Evolutionary conservation across 2,113 vertebrate genomes (phyloP).

Genomic region (Rhinopomastus cyanomelas): DNA sequence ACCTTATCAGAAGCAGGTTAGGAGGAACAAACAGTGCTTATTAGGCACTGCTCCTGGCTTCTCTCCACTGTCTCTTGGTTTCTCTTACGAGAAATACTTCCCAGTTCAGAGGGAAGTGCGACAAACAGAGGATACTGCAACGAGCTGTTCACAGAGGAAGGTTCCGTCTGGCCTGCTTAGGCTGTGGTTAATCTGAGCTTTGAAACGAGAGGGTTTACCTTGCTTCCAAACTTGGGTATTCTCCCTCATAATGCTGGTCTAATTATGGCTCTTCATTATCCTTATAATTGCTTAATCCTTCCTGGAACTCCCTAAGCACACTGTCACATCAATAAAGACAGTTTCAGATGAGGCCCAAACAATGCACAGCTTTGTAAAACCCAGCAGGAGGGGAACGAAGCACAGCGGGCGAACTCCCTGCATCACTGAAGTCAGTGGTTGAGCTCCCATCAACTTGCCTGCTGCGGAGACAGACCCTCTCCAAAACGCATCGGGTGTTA

Average conservation of each 20-base stretch:
- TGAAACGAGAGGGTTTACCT: slow-evolving; percentile 9
- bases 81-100: neutral
- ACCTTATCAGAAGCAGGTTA: neutral
- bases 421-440: neutral
- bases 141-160: neutral
- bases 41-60: neutral
- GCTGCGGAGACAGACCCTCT: neutral
- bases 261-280: slow-evolving; percentile 58
- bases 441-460: neutral
- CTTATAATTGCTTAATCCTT: slow-evolving; percentile 49
- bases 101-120: neutral
- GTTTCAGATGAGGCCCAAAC: neutral
- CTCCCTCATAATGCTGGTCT: slow-evolving; percentile 22
- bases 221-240: slow-evolving; percentile 53
- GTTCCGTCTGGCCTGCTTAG: neutral
- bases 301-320: neutral
- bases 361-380: slow-evolving; percentile 13
- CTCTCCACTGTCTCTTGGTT: neutral
- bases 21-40: neutral
- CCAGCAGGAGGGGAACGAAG: slow-evolving; percentile 11
- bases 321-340: slow-evolving; percentile 45
- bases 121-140: neutral
- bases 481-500: neutral
- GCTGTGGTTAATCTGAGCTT: neutral
- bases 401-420: slow-evolving; percentile 41